Percentiles rank a stretch among this genome's conserved stretches.
These are phyloP conservation scores for Tragulus kanchil DNA, from an alignment of 2,113 vertebrate genomes.

Conservation along the genomic window DNA sequence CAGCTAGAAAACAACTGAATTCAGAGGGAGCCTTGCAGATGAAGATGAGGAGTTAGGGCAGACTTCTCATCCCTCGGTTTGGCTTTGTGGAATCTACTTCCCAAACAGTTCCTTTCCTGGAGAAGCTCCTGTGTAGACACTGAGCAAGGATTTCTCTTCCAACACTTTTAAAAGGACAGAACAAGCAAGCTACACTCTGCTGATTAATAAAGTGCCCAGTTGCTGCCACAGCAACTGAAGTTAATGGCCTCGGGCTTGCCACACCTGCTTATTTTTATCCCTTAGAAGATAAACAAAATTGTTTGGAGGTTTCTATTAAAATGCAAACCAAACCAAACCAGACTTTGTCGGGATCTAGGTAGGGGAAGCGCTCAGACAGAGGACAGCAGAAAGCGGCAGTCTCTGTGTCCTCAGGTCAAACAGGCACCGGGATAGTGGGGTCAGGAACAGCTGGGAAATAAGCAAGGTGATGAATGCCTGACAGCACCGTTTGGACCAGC, in stretches of 20 bases:
- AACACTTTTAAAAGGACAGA: constrained; percentile 25
- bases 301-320: constrained; percentile 44
- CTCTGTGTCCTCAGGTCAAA: not conserved
- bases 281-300: constrained; percentile 44
- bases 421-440: constrained; percentile 34
- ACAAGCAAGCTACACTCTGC: not conserved
- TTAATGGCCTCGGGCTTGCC: constrained; percentile 29
- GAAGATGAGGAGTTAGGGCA: no score
- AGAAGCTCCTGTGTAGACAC: not conserved
- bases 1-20: not conserved
- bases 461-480: constrained; percentile 39
- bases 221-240: not conserved
- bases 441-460: constrained; percentile 70
- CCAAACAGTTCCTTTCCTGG: not conserved
- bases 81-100: not conserved
- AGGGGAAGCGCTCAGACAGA: constrained; percentile 34
- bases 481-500: constrained; percentile 28
- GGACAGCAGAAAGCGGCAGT: not conserved
- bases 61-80: not conserved
- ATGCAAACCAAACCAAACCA: constrained; percentile 59
- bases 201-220: constrained; percentile 40
- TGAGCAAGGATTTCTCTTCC: not conserved
- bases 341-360: not conserved
- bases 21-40: not conserved
- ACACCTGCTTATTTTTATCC: not conserved